phyloP scores from a whole-genome alignment of 2,113 vertebrate species.

The Amphiprion percula region DNA sequence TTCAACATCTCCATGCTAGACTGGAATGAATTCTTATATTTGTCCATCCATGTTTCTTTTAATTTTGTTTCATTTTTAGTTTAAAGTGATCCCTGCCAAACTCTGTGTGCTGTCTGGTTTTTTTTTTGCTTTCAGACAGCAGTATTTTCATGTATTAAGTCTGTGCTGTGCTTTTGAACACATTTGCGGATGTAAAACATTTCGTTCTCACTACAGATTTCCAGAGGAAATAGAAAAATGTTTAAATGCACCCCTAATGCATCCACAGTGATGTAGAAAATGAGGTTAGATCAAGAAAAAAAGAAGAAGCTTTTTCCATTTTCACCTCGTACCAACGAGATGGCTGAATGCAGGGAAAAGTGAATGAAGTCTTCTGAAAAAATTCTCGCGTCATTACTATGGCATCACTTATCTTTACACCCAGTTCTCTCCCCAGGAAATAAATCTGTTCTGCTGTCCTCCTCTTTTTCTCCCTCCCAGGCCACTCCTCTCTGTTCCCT shows the following conservation, averaged over 20 bases:
- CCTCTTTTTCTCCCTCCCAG: constrained; percentile 72
- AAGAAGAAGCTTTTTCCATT: neutral
- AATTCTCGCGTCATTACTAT: constrained; percentile 4
- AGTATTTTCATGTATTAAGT: neutral
- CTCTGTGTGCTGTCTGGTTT: too few species aligned
- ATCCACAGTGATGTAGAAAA: neutral
- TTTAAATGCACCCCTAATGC: neutral
- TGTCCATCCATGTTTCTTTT: too few species aligned
- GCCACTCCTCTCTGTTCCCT: constrained; percentile 97
- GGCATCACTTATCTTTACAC: neutral
- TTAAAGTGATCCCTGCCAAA: too few species aligned
- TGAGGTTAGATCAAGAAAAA: neutral
- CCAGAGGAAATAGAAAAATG: neutral
- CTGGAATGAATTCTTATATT: too few species aligned
- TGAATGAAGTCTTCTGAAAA: neutral
- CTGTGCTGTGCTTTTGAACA: neutral
- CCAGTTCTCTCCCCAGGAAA: constrained; percentile 8
- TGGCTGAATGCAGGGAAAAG: neutral
- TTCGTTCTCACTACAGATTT: neutral
- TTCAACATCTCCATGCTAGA: neutral
- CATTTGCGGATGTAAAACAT: neutral
- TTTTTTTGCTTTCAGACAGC: neutral
- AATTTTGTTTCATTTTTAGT: too few species aligned
- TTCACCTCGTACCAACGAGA: neutral
- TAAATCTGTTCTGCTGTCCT: constrained; percentile 22